A percentile compares a stretch with the other conserved stretches of the same genome.
phyloP scores from a whole-genome alignment of 2,888 invertebrate species.

The Melieria picta region DNA sequence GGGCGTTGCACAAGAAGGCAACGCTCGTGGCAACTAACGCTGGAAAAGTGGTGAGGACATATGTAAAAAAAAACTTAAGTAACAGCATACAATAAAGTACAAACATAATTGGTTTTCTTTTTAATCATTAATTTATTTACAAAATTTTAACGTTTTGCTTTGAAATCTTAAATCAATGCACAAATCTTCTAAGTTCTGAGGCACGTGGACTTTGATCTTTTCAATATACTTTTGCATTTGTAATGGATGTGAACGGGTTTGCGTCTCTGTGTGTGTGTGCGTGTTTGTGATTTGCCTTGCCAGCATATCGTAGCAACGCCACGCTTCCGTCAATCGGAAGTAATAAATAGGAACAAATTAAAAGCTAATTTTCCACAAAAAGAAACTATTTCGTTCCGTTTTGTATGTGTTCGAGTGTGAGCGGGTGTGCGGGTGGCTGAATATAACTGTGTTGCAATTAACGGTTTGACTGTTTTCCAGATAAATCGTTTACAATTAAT shows the following conservation, averaged over 20 bases:
- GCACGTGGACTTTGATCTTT: slow-evolving; percentile 29
- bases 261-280: slow-evolving; percentile 19
- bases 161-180: slow-evolving; percentile 42
- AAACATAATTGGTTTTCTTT: slow-evolving; percentile 44
- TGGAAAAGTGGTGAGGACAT: background rate
- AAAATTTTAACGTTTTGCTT: slow-evolving; percentile 51
- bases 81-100: background rate
- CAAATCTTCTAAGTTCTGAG: slow-evolving; percentile 43
- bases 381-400: slow-evolving; percentile 20
- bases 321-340: slow-evolving; percentile 28
- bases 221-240: slow-evolving; percentile 12
- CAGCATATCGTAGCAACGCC: background rate
- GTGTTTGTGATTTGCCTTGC: background rate
- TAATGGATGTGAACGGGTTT: slow-evolving; percentile 12
- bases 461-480: background rate
- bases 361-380: slow-evolving; percentile 50
- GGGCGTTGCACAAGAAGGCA: too few species aligned
- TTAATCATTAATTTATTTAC: slow-evolving; percentile 55
- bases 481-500: slow-evolving; percentile 1
- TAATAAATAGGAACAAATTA: slow-evolving; percentile 63
- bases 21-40: too few species aligned
- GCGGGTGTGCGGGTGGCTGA: background rate
- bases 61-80: background rate
- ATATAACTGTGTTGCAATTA: background rate
- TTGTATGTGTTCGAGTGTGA: background rate